A percentile compares a stretch with the other conserved stretches of the same genome.
phyloP scores from a whole-genome alignment of 2,888 invertebrate genomes.

The Lagria hirta region DNA sequence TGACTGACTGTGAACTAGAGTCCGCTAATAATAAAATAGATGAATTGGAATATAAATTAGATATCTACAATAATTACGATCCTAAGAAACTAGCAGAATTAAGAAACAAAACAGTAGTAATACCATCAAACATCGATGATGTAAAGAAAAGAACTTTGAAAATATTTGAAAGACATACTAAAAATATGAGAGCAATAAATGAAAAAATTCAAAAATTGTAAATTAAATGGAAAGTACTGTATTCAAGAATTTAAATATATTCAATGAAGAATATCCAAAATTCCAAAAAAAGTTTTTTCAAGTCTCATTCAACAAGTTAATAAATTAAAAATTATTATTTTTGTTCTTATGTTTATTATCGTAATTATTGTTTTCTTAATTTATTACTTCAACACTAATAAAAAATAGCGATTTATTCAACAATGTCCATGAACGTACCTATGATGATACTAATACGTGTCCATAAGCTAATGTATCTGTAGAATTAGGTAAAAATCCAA shows the following conservation, averaged over 20 bases:
- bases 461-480: slow-evolving; percentile 24
- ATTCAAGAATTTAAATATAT: slow-evolving; percentile 23
- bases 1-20: slow-evolving; percentile 24
- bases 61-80: slow-evolving; percentile 21
- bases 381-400: slow-evolving; percentile 17
- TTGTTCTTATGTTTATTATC: slow-evolving; percentile 21
- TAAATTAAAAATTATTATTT: slow-evolving; percentile 23
- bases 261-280: slow-evolving; percentile 26
- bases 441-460: slow-evolving; percentile 16
- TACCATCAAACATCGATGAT: slow-evolving; percentile 24
- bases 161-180: slow-evolving; percentile 22
- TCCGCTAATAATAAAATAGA: slow-evolving; percentile 25
- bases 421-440: slow-evolving; percentile 14
- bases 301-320: slow-evolving; percentile 23
- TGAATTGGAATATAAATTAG: slow-evolving; percentile 22
- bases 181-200: slow-evolving; percentile 22
- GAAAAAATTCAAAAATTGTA: slow-evolving; percentile 18
- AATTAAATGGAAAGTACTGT: slow-evolving; percentile 26
- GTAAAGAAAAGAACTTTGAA: slow-evolving; percentile 18
- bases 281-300: slow-evolving; percentile 25
- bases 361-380: slow-evolving; percentile 22
- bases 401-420: slow-evolving; percentile 21
- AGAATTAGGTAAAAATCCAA: slow-evolving; percentile 25
- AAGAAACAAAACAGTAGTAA: slow-evolving; percentile 22
- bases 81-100: slow-evolving; percentile 18